Percentiles rank a stretch among this genome's conserved stretches.
These are phyloP conservation scores for Salmo trutta DNA, from an alignment of 2,797 vertebrate species.

Conservation along the genomic window DNA sequence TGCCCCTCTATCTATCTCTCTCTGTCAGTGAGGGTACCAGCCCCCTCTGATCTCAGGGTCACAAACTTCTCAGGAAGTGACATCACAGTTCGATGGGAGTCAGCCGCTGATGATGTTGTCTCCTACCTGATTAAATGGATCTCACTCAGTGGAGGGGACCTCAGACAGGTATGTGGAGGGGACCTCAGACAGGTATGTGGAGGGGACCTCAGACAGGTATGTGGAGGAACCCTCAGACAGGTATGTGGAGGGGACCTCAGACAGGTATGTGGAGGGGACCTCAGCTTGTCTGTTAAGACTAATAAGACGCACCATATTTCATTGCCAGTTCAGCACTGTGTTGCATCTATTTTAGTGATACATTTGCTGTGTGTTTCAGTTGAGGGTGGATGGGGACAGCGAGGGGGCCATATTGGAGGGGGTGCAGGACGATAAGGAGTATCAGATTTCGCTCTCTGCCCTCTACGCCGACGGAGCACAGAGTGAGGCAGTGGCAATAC, in stretches of 20 bases:
- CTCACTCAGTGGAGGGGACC: conserved; percentile 82
- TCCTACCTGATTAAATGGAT: conserved; percentile 94
- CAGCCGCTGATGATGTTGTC: conserved; percentile 82
- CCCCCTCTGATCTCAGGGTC: conserved; percentile 82
- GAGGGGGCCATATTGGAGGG: conserved; percentile 78
- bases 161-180: conserved; percentile 80
- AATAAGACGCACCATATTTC: too few relatives aligned
- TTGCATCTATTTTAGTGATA: too few relatives aligned
- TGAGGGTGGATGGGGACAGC: conserved; percentile 80
- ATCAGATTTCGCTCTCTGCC: conserved; percentile 90
- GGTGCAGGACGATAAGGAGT: conserved; percentile 84
- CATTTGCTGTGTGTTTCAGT: conserved; percentile 61
- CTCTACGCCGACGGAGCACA: conserved; percentile 87
- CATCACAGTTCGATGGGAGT: conserved; percentile 83
- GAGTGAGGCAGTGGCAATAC: conserved; percentile 85
- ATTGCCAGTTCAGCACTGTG: too few relatives aligned
- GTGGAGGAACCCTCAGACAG: too few relatives aligned
- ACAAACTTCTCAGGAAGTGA: conserved; percentile 81
- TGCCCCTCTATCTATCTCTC: conserved; percentile 1
- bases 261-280: too few relatives aligned
- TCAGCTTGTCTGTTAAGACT: not conserved
- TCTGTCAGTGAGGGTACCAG: conserved; percentile 84
- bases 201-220: too few relatives aligned
- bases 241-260: too few relatives aligned
- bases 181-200: not conserved